Percentiles rank a stretch among this genome's conserved stretches.
Conservation (phyloP, 2,888 invertebrate genomes). For the Trichopria drosophilae region DNA sequence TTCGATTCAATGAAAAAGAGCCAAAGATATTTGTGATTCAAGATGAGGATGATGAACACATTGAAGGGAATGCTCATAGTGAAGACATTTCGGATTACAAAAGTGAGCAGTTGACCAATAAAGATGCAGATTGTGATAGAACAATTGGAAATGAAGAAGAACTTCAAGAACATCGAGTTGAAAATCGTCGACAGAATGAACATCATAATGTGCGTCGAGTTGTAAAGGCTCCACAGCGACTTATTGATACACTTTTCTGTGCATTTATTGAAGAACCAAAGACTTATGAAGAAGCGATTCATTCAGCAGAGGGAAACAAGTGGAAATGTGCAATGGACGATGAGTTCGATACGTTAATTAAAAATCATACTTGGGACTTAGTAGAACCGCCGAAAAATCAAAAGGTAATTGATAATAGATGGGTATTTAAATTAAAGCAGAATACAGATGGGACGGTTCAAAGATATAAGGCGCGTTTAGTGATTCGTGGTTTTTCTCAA, state of each 20-base stretch:
- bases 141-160: not conserved
- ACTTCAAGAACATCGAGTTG: not conserved
- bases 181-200: not conserved
- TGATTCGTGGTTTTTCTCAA: slow-evolving; percentile 43
- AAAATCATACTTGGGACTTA: slow-evolving; percentile 18
- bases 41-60: slow-evolving; percentile 8
- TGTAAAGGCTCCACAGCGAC: slow-evolving; percentile 9
- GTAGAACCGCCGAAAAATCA: slow-evolving; percentile 15
- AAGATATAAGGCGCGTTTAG: slow-evolving; percentile 42
- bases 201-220: not conserved
- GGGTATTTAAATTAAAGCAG: slow-evolving; percentile 34
- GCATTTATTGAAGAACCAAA: slow-evolving; percentile 18
- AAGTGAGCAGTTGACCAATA: not conserved
- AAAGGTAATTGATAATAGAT: slow-evolving; percentile 15
- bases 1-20: slow-evolving; percentile 2
- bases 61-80: slow-evolving; percentile 1
- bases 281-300: slow-evolving; percentile 13
- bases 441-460: slow-evolving; percentile 42
- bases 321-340: slow-evolving; percentile 19
- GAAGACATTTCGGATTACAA: no score
- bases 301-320: slow-evolving; percentile 3
- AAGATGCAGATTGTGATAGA: not conserved
- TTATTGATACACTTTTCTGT: no score
- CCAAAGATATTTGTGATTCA: slow-evolving; percentile 12
- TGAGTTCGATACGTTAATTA: slow-evolving; percentile 10